Conservation (phyloP, 2,113 vertebrate genomes). For the Hucho hucho region DNA sequence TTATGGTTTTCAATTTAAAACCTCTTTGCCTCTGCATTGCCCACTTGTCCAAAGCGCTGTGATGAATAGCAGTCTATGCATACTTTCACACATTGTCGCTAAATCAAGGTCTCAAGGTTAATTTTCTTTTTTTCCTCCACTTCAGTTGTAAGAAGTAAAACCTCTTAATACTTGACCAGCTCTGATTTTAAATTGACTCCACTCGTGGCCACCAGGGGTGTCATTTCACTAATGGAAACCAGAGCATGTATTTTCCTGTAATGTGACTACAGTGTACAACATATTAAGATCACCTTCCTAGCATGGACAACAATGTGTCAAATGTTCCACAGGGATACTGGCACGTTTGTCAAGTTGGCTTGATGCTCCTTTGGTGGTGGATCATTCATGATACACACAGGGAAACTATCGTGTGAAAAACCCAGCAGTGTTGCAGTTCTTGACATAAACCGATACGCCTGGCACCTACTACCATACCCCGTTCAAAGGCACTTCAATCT, state of each 20-base stretch:
- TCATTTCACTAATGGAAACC: slow-evolving; percentile 55
- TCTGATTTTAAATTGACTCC: slow-evolving; percentile 69
- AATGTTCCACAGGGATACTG: too few relatives aligned
- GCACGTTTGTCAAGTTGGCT: too few relatives aligned
- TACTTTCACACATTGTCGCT: slow-evolving; percentile 70
- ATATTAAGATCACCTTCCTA: too few relatives aligned
- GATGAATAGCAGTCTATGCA: slow-evolving; percentile 74
- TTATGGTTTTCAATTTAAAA: slow-evolving; percentile 77
- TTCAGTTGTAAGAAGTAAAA: slow-evolving; percentile 72
- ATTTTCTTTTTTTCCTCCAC: slow-evolving; percentile 67
- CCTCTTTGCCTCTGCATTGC: slow-evolving; percentile 66
- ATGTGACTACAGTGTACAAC: slow-evolving; percentile 35
- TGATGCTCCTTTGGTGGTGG: too few relatives aligned
- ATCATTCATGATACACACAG: too few relatives aligned
- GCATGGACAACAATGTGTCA: too few relatives aligned
- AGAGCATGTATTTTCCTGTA: slow-evolving; percentile 42
- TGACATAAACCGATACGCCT: too few relatives aligned
- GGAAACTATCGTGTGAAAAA: too few relatives aligned
- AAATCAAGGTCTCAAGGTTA: slow-evolving; percentile 70
- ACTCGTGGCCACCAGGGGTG: slow-evolving; percentile 67
- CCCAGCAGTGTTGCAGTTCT: too few relatives aligned
- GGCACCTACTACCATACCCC: too few relatives aligned
- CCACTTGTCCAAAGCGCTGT: slow-evolving; percentile 68
- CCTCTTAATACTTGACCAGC: slow-evolving; percentile 65
- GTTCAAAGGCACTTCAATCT: too few relatives aligned